Conservation (phyloP, 2,797 vertebrate genomes). For the Falco rusticolus region DNA sequence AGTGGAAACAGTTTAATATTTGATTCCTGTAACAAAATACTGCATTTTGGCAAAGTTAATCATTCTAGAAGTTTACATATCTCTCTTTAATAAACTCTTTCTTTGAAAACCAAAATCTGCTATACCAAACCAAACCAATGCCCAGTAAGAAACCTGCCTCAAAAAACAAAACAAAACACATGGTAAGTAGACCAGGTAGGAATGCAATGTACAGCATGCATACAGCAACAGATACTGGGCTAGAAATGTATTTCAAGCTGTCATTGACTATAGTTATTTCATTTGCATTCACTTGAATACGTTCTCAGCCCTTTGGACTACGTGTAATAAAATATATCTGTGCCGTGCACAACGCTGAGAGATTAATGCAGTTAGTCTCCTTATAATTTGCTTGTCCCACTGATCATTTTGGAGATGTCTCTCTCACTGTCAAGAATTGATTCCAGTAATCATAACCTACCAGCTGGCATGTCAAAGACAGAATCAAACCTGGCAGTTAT, state of each 20-base stretch:
- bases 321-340: neutral
- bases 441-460: slow-evolving; percentile 50
- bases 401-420: slow-evolving; percentile 39
- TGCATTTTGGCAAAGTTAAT: neutral
- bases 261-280: neutral
- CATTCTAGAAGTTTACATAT: neutral
- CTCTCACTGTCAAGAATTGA: slow-evolving; percentile 44
- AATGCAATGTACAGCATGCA: neutral
- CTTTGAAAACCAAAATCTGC: too few species aligned
- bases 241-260: neutral
- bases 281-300: neutral
- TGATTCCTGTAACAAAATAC: neutral
- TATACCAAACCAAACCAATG: neutral
- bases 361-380: neutral
- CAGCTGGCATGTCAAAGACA: slow-evolving; percentile 3
- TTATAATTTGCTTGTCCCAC: slow-evolving; percentile 6
- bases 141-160: neutral
- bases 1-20: neutral
- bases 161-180: neutral
- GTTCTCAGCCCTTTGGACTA: neutral
- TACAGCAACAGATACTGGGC: neutral
- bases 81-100: neutral
- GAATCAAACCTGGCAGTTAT: slow-evolving; percentile 17
- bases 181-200: neutral
- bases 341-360: neutral